Evolutionary conservation across 1,140 invertebrate genomes (phyloP), one percentile per base, ranked within the genome.

Genomic region (Drosophila bifasciata): DNA sequence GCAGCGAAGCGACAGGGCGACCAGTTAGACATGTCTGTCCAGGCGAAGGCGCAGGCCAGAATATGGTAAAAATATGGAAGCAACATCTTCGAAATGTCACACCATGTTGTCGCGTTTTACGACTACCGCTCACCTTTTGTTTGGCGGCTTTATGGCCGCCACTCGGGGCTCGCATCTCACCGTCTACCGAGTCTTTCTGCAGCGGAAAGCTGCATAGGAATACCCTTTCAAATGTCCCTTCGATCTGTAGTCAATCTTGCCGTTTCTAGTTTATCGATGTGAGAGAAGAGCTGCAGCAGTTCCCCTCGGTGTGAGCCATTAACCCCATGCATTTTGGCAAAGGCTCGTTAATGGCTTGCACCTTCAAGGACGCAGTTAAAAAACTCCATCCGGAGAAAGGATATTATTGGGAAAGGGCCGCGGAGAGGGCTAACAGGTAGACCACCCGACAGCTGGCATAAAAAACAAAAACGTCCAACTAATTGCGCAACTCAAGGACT

Each of bases 21-120:
- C 53, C 61, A 69, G 43, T 28, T 46, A 48, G 11, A 11, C 32
- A 11, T n/a, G n/a, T n/a, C n/a, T n/a, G 32, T 36, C 9, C 32
- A 36, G 32, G 32, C 32, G 8, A 32, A 32, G 28, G 28, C 28
- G 1, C 28, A 32, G 28, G 28, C 3, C 9, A 60, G 44, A 61
- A 50, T 63, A 84, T 71, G 56, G 53, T 60, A 50, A 55, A 86
- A 85, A 81, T 88, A 88, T 85, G 81, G 83, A 85, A 77, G 69
- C 81, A 69, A 44, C 46, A 51, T 28, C 44, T 25, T 9, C 52
- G 63, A 77, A 84, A 81, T 83, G 84, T 88, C 83, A 83, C 83
- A 88, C 83, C 83, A 88, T 88, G 83, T 88, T 88, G 84, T 76
- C 83, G 78, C 84, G 84, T 88, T 88, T 88, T 88, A 89, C 67